Evolutionary conservation across 2,888 invertebrate species (phyloP), one percentile per base, ranked within the genome.

Genomic region (Euclidia mi): DNA sequence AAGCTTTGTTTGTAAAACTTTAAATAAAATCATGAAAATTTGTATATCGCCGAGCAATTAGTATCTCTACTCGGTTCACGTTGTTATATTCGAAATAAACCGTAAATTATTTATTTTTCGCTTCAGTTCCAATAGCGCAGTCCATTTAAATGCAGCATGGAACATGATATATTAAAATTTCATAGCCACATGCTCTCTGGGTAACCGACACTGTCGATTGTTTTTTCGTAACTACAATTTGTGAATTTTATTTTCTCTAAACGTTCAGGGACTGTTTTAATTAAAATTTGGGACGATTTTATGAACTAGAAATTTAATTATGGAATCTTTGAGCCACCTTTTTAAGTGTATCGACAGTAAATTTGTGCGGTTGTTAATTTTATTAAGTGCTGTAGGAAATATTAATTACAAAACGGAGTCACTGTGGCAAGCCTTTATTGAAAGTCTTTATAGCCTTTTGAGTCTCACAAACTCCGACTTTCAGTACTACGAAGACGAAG

Each of bases 281-380:
- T 81, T 71, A 74, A 78, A 74, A 69, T 59, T 66, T 71, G 49
- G 40, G 29, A 65, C 68, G 45, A 58, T 67, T 78, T 76, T 72
- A 68, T 71, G 58, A 73, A 80, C 65, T 68, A 68, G 51, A 69
- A 74, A 78, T 76, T 67, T 63, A 71, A 75, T 78, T 70, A 76
- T 47, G 38, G 38, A 46, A 50, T 52, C 67, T 73, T 66, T 59
- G 56, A 62, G 65, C 43, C 52, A 60, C 56, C 42, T 69, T 62
- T 66, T 56, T 43, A 56, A 70, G 68, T 67, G 68, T 72, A 66
- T 77, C 52, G 72, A 67, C 48, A 32, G 56, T 42, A 51, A 62
- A 65, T 70, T 76, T 71, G 71, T 61, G 61, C 50, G 65, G 68
- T 55, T 65, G 55, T 65, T 75, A 70, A 75, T 66, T 67, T 66